Percentiles rank a stretch among this genome's conserved stretches.
These are phyloP conservation scores for Oscheius myriophilus DNA, from an alignment of 2,888 invertebrate genomes.

Conservation along the genomic window DNA sequence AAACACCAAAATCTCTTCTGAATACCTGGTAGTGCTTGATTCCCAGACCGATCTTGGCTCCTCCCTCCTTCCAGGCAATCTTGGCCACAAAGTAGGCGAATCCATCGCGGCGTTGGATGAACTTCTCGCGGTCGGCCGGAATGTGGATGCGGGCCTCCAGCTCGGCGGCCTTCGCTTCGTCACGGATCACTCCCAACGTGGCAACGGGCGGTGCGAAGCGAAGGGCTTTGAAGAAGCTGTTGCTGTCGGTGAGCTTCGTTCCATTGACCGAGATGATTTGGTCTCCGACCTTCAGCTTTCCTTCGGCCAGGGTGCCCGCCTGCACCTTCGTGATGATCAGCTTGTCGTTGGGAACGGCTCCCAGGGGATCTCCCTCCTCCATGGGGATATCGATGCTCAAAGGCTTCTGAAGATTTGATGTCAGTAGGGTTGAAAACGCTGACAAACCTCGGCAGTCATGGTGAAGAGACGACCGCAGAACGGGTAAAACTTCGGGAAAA, in stretches of 20 bases:
- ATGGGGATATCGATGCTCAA: slow-evolving; percentile 55
- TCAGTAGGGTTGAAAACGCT: too few species aligned
- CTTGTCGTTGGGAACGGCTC: slow-evolving; percentile 65
- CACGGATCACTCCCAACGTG: slow-evolving; percentile 8
- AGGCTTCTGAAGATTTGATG: not conserved
- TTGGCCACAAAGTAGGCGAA: slow-evolving; percentile 45
- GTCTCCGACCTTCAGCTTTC: slow-evolving; percentile 62
- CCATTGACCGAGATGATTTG: slow-evolving; percentile 58
- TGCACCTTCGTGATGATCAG: slow-evolving; percentile 63
- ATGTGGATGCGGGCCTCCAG: slow-evolving; percentile 56
- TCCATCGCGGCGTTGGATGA: slow-evolving; percentile 61
- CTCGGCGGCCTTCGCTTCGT: slow-evolving; percentile 42
- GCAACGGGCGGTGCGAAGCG: slow-evolving; percentile 58
- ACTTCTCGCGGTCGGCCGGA: slow-evolving; percentile 59
- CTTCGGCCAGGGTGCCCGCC: slow-evolving; percentile 59
- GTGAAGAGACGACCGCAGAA: too few species aligned
- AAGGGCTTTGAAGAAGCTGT: slow-evolving; percentile 60
- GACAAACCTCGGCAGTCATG: too few species aligned
- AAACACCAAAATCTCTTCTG: not conserved
- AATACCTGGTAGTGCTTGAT: slow-evolving; percentile 58
- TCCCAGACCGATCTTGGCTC: slow-evolving; percentile 60
- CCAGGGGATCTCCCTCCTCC: slow-evolving; percentile 67
- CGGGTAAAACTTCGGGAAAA: too few species aligned
- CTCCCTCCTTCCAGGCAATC: slow-evolving; percentile 29
- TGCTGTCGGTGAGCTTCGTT: slow-evolving; percentile 42